Conservation (phyloP, 2,797 vertebrate genomes). For the Sebastes taczanowskii region DNA sequence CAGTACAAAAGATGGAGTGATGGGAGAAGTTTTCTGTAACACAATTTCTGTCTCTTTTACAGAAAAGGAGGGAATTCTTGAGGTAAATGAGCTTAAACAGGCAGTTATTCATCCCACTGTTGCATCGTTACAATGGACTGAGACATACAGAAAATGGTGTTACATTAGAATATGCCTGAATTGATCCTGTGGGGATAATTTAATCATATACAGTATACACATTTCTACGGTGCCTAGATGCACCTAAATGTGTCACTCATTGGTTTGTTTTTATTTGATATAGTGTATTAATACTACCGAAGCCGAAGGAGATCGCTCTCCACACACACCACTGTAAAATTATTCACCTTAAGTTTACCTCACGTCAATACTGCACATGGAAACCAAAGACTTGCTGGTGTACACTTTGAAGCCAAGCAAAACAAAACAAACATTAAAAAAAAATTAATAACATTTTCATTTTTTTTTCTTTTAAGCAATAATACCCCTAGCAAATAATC, state of each 20-base stretch:
- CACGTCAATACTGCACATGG: conserved; percentile 99
- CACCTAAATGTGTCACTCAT: conserved; percentile 88
- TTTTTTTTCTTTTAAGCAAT: conserved; percentile 83
- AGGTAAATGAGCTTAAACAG: conserved; percentile 99
- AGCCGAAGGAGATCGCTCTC: conserved; percentile 90
- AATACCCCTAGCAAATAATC: conserved; percentile 93
- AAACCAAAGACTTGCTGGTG: conserved; percentile 95
- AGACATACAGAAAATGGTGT: conserved; percentile 90
- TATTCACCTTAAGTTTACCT: conserved; percentile 95
- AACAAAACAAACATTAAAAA: conserved; percentile 74
- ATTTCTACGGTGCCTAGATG: conserved; percentile 88
- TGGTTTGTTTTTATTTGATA: conserved; percentile 84
- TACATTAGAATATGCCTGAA: conserved; percentile 91
- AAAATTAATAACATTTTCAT: conserved; percentile 75
- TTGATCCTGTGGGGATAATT: conserved; percentile 88
- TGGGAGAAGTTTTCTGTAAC: conserved; percentile 90
- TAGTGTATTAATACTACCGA: conserved; percentile 90
- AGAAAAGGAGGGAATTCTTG: conserved; percentile 98
- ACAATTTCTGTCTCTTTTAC: conserved; percentile 84
- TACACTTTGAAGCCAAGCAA: conserved; percentile 96
- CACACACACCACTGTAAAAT: conserved; percentile 93
- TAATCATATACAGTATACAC: conserved; percentile 82
- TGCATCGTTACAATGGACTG: conserved; percentile 86
- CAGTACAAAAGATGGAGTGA: conserved; percentile 99
- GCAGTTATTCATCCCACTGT: conserved; percentile 88